Conservation (phyloP, 1,140 invertebrate genomes). For the Brachystomella parvula region DNA sequence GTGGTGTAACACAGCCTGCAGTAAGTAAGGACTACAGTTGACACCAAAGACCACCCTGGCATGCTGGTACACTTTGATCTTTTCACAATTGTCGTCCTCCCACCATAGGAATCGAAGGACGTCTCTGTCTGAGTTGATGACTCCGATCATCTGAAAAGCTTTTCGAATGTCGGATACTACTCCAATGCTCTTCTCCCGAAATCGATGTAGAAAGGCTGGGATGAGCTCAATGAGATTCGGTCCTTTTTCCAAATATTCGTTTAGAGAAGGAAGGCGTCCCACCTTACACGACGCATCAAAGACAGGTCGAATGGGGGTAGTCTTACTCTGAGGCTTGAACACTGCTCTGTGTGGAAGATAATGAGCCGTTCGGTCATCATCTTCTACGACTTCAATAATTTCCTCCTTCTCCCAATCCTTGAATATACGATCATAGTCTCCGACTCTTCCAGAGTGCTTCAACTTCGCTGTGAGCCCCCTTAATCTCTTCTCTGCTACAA, state of each 20-base stretch:
- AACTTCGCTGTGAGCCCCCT: slow-evolving; percentile 34
- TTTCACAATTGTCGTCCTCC: neutral
- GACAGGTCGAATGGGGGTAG: slow-evolving; percentile 37
- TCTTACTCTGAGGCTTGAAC: slow-evolving; percentile 40
- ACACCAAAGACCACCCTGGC: slow-evolving; percentile 37
- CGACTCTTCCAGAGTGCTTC: slow-evolving; percentile 27
- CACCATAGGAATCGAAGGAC: neutral
- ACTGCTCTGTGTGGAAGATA: slow-evolving; percentile 22
- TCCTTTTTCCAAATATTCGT: slow-evolving; percentile 14
- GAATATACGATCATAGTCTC: slow-evolving; percentile 41
- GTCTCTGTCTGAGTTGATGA: neutral
- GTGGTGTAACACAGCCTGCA: neutral
- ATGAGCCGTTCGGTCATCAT: neutral
- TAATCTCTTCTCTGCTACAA: slow-evolving; percentile 32
- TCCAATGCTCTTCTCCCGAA: slow-evolving; percentile 7
- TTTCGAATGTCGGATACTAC: slow-evolving; percentile 9
- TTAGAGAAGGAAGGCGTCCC: neutral
- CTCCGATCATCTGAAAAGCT: slow-evolving; percentile 12
- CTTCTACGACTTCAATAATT: slow-evolving; percentile 32
- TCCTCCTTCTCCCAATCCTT: slow-evolving; percentile 38
- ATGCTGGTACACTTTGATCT: slow-evolving; percentile 31
- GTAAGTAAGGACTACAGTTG: slow-evolving; percentile 7
- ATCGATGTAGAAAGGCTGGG: slow-evolving; percentile 6
- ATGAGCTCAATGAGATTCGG: slow-evolving; percentile 23
- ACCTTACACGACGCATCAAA: slow-evolving; percentile 25